Base-by-base conservation (phyloP, 2,113 vertebrate genomes). In the Saccopteryx bilineata region DNA sequence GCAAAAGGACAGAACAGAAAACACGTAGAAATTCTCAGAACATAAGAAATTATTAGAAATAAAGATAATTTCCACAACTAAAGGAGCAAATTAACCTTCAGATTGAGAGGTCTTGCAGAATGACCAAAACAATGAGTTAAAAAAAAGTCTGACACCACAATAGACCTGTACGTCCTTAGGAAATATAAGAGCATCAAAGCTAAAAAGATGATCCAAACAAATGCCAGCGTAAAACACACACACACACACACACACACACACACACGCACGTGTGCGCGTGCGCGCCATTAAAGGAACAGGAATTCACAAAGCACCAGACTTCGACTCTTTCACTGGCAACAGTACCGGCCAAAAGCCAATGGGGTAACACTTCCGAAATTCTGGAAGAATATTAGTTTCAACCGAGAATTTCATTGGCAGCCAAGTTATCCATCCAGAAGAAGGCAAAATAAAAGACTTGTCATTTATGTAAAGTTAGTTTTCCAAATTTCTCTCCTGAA, bases 401-500 rank as follows among this genome's bases (percentile, higher is more conserved):
- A 86, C 24, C 15, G 11, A 72, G 58, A 86, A 92, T 92, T 87
- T 46, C 26, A 87, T 79, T 93, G 12, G 60, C 2, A 69, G 26
- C 12, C 46, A 87, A 92, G 63, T 31, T 68, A 89, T 82, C 60
- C 81, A 66, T 48, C 8, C 33, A 85, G 12, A 90, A 80, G 33
- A 17, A 91, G 48, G 48, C 69, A 60, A 89, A 92, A 87, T 58
- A 74, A 78, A 78, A 72, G 31, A 54, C 23, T 83, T 93, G 60
- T 75, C 5, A 63, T 50, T 91, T 28, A 68, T 80, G 12, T 39
- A 79, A 90, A 93, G 18, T 31, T 71, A 82, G 71, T 69, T 84
- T 50, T 56, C n/a, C 24, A 84, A 78, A 87, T 90, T 91, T 94
- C 14, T 88, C 81, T 92, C 84, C 48, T 75, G 68, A 88, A 66